Evolutionary conservation across 2,797 vertebrate species (phyloP).

Genomic region (Pseudomugil gertrudae): DNA sequence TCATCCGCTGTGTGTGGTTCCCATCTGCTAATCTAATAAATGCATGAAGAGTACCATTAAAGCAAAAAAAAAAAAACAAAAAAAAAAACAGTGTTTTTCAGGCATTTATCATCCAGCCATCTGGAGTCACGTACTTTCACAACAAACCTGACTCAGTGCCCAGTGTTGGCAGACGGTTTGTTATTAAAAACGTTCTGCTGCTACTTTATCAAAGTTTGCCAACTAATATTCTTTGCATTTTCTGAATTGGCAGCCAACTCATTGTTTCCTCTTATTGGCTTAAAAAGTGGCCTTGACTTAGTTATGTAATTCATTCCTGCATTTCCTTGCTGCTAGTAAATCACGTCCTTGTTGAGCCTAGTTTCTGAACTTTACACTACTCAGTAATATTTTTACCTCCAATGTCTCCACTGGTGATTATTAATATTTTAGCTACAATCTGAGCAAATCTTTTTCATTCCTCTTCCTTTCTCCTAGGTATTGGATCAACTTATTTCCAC

Average conservation of each 20-base stretch:
- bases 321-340: background rate
- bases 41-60: background rate
- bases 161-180: background rate
- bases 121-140: background rate
- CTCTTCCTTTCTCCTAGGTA: constrained; percentile 82
- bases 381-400: background rate
- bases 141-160: background rate
- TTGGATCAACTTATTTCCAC: constrained; percentile 98
- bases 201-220: background rate
- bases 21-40: background rate
- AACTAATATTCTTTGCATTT: background rate
- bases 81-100: background rate
- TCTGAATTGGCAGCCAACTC: background rate
- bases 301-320: background rate
- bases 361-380: background rate
- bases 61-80: background rate
- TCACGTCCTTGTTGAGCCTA: background rate
- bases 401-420: background rate
- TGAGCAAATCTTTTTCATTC: constrained; percentile 19
- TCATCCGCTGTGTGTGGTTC: too few species aligned
- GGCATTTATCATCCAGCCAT: background rate
- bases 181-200: background rate
- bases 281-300: background rate
- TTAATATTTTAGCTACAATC: background rate
- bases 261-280: background rate